Base-by-base conservation (phyloP, 2,797 vertebrate genomes). In the Arremon aurantiirostris region DNA sequence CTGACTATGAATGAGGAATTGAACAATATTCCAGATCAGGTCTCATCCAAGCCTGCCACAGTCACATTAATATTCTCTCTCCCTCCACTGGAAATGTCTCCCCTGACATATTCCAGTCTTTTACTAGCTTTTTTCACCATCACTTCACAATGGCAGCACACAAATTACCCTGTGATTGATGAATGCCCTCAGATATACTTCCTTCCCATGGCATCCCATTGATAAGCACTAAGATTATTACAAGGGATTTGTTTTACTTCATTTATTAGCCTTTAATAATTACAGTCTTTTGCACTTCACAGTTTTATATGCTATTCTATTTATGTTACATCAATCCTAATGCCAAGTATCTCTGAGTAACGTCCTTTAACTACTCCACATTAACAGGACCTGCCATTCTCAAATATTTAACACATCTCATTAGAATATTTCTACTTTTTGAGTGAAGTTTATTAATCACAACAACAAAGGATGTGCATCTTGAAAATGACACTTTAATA, bases 1-100 rank as follows among this genome's bases (percentile, higher is more conserved):
- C 79, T 89, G 81, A 77, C 86, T 94, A 37, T 71, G 89, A 95
- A 95, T 94, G 82, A 94, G 82, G 91, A 94, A 94, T 85, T 95
- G 89, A 96, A 91, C 91, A 87, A 91, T 90, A 95, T 93, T 91
- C 95, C 84, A 95, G 89, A 96, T 93, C 86, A 95, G 35, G 72
- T 87, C 82, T 89, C n/a, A 92, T 68, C 75, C 87, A 77, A 75
- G 78, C 27, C 64, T 91, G 87, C 79, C 78, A 82, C 70, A 61
- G 73, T 47, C 46, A 1, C 93, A 96, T 94, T 93, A 96, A 92
- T 85, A 96, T 92, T 94, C 93, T 90, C 46, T 57, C 76, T 93
- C 64, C 64, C 69, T 96, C 41, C 34, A 10, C 78, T 96, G 78
- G 68, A 92, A 95, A 92, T 66, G 30, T 60, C 81, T 95, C 75